Conservation (phyloP, 2,888 invertebrate species). For the Callinectes sapidus region DNA sequence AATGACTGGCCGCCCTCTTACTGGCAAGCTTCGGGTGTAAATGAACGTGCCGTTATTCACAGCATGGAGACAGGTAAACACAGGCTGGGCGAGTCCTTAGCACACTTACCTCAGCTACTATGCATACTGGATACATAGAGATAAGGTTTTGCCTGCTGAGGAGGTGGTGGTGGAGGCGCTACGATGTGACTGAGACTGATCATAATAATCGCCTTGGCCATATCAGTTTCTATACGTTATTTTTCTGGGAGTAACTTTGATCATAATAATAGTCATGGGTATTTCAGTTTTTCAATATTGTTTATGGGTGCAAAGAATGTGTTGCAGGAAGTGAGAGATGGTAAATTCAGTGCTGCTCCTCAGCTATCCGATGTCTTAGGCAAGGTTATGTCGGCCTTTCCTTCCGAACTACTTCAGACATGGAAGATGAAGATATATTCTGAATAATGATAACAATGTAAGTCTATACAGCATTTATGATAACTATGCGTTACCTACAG, state of each 20-base stretch:
- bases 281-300: no score
- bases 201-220: no score
- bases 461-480: no score
- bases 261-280: no score
- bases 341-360: not conserved
- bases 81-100: not conserved
- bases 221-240: no score
- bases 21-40: not conserved
- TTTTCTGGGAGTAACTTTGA: no score
- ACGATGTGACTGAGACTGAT: not conserved
- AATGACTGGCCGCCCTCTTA: slow-evolving; percentile 18
- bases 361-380: not conserved
- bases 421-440: no score
- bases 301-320: no score
- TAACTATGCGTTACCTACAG: not conserved
- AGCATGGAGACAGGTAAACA: not conserved
- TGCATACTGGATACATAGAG: not conserved
- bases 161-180: not conserved
- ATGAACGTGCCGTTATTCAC: not conserved
- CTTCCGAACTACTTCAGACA: no score
- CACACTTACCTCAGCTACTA: not conserved
- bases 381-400: no score
- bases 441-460: no score
- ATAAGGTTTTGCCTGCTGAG: not conserved
- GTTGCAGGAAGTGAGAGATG: not conserved